Evolutionary conservation across 2,888 invertebrate genomes (phyloP).

Genomic region (Pollenia labialis): DNA sequence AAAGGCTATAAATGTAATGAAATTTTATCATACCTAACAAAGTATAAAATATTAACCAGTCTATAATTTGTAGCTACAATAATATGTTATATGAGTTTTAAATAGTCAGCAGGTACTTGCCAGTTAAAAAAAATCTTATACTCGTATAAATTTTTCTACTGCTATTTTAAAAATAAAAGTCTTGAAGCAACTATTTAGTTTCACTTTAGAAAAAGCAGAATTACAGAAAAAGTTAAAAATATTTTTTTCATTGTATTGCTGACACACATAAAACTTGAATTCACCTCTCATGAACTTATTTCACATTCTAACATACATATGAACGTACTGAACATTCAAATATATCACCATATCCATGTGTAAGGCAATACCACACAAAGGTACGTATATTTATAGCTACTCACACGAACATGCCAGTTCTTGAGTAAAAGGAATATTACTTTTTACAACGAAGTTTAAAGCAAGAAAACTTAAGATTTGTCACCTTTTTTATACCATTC

Average conservation of each 20-base stretch:
- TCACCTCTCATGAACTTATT: slow-evolving; percentile 36
- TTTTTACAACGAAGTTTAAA: slow-evolving; percentile 51
- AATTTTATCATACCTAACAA: no score
- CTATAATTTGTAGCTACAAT: no score
- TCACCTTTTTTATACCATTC: background rate
- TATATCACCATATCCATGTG: background rate
- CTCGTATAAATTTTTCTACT: background rate
- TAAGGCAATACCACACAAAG: no score
- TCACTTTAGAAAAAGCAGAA: background rate
- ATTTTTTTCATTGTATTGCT: slow-evolving; percentile 10
- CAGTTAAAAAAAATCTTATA: background rate
- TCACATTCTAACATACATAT: slow-evolving; percentile 37
- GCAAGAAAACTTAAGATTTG: slow-evolving; percentile 40
- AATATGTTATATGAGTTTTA: no score
- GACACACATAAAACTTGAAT: slow-evolving; percentile 39
- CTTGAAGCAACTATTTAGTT: background rate
- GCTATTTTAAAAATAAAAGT: background rate
- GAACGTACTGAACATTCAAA: background rate
- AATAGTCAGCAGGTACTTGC: no score
- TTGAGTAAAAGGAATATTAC: background rate
- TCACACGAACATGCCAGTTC: slow-evolving; percentile 11
- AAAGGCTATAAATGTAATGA: no score
- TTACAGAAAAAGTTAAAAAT: slow-evolving; percentile 7
- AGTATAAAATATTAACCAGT: no score
- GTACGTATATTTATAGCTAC: background rate